Evolutionary conservation across 2,797 vertebrate species (phyloP), one percentile per base, ranked within the genome.

Genomic region (Melanotaenia trifasciata): DNA sequence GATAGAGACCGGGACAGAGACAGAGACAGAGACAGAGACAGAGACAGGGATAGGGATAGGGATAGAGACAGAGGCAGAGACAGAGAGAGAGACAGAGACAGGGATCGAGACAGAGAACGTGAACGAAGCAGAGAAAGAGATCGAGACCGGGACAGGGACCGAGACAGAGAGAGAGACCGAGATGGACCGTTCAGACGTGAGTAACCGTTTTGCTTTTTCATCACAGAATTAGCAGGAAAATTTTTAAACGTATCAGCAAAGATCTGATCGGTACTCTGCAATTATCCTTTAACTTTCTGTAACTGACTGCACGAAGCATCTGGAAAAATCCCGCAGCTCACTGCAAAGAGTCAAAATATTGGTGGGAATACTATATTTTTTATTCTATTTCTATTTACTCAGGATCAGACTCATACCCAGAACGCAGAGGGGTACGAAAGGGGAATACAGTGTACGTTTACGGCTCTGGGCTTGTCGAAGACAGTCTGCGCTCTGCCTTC

Each of bases 381-480:
- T 10, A 0, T 58, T 69, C 20, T 40, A 1, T 38, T 38, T 12
- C 13, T 12, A 16, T 36, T 36, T 36, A 43, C 14, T 7, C 74
- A 97, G 96, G 96, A 8, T 97, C 96, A 0, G 97, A 97, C 88
- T 96, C 96, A 0, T 96, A 96, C 83, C 96, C 97, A 0, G 97
- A 98, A 72, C 93, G 94, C 6, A 91, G 96, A 50, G 91, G 95
- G 2, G 95, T 96, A 7, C 93, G 96, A 10, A 98, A 98, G 80
- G 97, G 97, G 20, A 98, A 98, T 22, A 98, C 97, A 0, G 94
- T 98, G 18, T 98, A 98, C 0, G 96, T 98, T 47, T 94, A 95
- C 0, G 97, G 97, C 3, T 93, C 95, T 3, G 96, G 96, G 53
- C 95, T 98, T 33, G 92, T 92, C 0, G 96, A 97, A 69, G 95